Percentiles rank a stretch among this genome's conserved stretches.
Evolutionary conservation across 2,113 vertebrate genomes (phyloP).

Genomic region (Myanophis thanlyinensis): DNA sequence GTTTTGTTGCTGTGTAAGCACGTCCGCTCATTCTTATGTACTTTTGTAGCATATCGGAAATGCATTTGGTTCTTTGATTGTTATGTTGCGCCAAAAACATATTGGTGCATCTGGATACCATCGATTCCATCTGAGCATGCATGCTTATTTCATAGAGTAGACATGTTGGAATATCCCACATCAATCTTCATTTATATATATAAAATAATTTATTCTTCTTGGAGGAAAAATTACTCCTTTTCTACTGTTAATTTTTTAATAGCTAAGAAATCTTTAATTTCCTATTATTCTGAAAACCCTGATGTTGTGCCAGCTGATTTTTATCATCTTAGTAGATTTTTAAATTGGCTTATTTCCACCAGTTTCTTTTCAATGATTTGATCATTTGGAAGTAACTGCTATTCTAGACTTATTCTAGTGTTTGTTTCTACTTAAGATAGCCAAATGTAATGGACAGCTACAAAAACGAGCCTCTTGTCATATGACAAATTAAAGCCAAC

Average conservation of each 20-base stretch:
- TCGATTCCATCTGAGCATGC: not conserved
- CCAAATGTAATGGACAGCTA: not conserved
- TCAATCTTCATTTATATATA: not conserved
- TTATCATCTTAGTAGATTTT: not conserved
- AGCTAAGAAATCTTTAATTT: not conserved
- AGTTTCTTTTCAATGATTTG: not conserved
- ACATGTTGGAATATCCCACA: not conserved
- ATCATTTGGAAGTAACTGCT: not conserved
- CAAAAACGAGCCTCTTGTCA: not conserved
- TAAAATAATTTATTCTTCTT: not conserved
- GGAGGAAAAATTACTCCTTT: not conserved
- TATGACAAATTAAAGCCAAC: not conserved
- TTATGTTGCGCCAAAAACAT: not conserved
- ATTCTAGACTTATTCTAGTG: not conserved
- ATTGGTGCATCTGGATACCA: not conserved
- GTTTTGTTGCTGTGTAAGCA: not conserved
- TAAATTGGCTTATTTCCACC: not conserved
- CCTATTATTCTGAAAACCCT: not conserved
- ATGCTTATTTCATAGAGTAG: not conserved
- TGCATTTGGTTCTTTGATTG: not conserved
- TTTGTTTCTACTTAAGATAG: not conserved
- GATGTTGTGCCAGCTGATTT: not conserved
- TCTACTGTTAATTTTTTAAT: not conserved
- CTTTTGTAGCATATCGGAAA: not conserved
- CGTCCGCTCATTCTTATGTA: not conserved